Evolutionary conservation across 2,888 invertebrate genomes (phyloP), one percentile per base, ranked within the genome.

Genomic region (Molorchus minor): DNA sequence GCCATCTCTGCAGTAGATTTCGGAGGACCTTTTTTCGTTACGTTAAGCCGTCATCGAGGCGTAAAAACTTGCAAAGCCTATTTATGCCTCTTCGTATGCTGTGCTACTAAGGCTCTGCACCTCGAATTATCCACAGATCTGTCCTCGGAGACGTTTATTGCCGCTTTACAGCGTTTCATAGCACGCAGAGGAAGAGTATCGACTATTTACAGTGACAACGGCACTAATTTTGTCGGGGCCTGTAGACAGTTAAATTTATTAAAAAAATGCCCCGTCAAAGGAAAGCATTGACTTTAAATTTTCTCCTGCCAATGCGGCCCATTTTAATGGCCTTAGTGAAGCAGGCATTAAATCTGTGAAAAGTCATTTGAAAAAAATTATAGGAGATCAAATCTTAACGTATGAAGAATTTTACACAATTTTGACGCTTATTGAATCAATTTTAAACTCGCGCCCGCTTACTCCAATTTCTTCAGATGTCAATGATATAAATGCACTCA

Each of bases 281-380:
- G 59, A 59, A 29, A 33, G 44, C 21, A 51, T 61, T 8, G 19
- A 59, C 19, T 76, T 74, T 74, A 56, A 69, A 36, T 78, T 75
- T 49, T 75, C 65, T 49, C 75, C 76, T 2, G 69, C 76, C 4
- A 21, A 47, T 25, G 58, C 69, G 10, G 75, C 74, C 1, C 69
- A 75, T 52, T 71, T 73, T 36, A 75, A 75, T 0, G 77, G 76
- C 4, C 36, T 75, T 3, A 73, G 71, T 71, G 75, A 78, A 41
- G 63, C 70, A 7, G 71, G 68, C 7, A 62, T 77, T 0, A 73
- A 72, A 49, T 67, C 67, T 0, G 57, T 68, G 0, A 77, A 78
- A 61, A 54, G 43, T 36, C 74, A 73, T 49, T 38, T 76, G 19
- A 45, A 45, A 10, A 57, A 69, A 8, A 54, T 72, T 2, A 49